Percentiles rank a stretch among this genome's conserved stretches.
Evolutionary conservation across 2,113 vertebrate species (phyloP).

Genomic region (Scatophagus argus): DNA sequence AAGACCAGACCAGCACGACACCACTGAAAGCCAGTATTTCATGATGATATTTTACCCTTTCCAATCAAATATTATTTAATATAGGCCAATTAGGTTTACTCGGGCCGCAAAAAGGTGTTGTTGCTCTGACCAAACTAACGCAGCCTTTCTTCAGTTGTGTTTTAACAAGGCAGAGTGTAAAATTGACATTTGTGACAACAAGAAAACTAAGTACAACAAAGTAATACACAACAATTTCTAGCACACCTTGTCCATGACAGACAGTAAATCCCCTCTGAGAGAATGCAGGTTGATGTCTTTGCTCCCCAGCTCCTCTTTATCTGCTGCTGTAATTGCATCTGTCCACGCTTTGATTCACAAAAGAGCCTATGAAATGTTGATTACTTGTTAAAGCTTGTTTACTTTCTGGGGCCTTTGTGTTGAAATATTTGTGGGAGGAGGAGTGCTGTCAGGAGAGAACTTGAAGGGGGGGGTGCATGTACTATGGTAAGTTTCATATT

Average conservation of each 20-base stretch:
- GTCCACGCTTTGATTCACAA: slow-evolving; percentile 52
- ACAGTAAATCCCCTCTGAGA: slow-evolving; percentile 32
- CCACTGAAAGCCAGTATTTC: neutral
- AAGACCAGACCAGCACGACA: neutral
- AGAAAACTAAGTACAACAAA: slow-evolving; percentile 12
- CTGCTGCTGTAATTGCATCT: slow-evolving; percentile 61
- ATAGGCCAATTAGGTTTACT: neutral
- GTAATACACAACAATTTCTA: neutral
- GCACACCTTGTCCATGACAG: neutral
- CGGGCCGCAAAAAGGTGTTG: neutral
- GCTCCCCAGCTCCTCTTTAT: slow-evolving; percentile 25
- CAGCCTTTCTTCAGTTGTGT: neutral
- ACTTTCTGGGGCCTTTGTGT: slow-evolving; percentile 54
- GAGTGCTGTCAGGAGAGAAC: slow-evolving; percentile 42
- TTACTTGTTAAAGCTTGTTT: slow-evolving; percentile 70
- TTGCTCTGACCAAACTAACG: neutral
- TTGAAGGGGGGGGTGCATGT: slow-evolving; percentile 22
- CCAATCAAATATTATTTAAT: neutral
- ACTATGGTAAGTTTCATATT: slow-evolving; percentile 42
- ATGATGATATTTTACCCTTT: neutral
- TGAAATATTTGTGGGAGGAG: slow-evolving; percentile 62
- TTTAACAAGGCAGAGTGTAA: neutral
- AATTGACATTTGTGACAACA: neutral
- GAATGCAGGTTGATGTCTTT: slow-evolving; percentile 27
- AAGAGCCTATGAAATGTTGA: slow-evolving; percentile 39